Evolutionary conservation across 2,113 vertebrate species (phyloP), one percentile per base, ranked within the genome.

Genomic region (Eurypyga helias): DNA sequence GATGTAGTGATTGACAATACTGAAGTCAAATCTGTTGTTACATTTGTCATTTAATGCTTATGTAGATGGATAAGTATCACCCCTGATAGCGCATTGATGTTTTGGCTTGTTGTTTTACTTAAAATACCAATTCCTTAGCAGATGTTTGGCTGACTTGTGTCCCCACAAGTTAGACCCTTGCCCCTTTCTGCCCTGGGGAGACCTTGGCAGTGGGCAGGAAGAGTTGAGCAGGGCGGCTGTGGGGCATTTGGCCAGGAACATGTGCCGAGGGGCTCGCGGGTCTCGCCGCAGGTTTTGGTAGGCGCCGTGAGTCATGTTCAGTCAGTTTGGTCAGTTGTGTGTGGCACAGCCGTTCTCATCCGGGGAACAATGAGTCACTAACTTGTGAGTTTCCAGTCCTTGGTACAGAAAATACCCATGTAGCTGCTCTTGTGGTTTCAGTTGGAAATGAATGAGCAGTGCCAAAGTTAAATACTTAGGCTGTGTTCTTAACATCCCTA

Each of bases 321-420:
- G 85, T 90, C 75, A 3, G 38, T 28, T 29, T 0, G 6, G 48
- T 48, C 10, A 54, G 20, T 34, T 28, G 75, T 73, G 60, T 66
- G 76, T 48, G 51, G 90, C 83, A 84, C 80, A 78, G 88, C 69
- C 15, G 4, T 58, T 89, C 60, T 38, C 54, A 51, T 49, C 38
- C 1, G 0, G 2, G 46, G 60, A 96, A 58, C 13, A 64, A 12
- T 93, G 94, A 95, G 72, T 97, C 96, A 97, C 65, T 38, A 24
- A 64, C 92, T 87, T 71, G 70, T 95, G 97, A 95, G 45, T 96
- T 97, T 97, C 96, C 95, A 96, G 87, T 46, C 45, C 46, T 49
- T 66, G 54, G 41, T 84, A 7, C 33, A 92, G 81, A 90, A 89
- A 69, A 58, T 69, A 73, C 33, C 48, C 43, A 2, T 0, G 0